Conservation (phyloP, 2,797 vertebrate species). For the Myripristis jacobus region DNA sequence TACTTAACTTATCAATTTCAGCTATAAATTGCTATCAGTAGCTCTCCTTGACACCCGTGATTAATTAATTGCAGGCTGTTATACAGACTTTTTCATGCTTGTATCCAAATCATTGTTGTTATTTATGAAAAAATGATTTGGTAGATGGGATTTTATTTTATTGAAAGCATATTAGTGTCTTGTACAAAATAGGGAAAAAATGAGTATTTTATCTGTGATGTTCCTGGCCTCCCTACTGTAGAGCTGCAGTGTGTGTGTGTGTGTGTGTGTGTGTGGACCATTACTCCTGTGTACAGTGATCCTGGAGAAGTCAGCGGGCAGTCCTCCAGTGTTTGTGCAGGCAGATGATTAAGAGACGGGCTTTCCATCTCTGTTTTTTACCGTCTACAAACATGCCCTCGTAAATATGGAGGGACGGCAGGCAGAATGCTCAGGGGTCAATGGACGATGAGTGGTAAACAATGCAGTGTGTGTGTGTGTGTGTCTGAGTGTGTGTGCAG, state of each 20-base stretch:
- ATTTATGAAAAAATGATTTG: conserved; percentile 7
- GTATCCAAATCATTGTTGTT: conserved; percentile 9
- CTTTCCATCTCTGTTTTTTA: conserved; percentile 19
- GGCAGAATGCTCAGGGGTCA: conserved; percentile 28
- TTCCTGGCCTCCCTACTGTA: not conserved
- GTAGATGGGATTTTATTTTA: not conserved
- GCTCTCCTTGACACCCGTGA: not conserved
- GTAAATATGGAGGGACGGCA: conserved; percentile 35
- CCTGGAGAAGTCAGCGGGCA: conserved; percentile 7
- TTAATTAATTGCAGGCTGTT: conserved; percentile 13
- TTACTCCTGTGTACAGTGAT: not conserved
- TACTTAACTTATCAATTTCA: conserved; percentile 11
- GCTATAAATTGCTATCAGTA: not conserved
- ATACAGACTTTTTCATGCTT: not conserved
- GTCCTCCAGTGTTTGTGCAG: conserved; percentile 24
- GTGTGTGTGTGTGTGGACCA: conserved; percentile 2
- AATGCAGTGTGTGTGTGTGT: conserved; percentile 23
- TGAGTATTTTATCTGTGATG: not conserved
- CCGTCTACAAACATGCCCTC: conserved; percentile 28
- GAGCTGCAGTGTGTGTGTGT: not conserved
- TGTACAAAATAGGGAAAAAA: not conserved
- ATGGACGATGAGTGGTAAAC: conserved; percentile 35
- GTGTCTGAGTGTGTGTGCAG: conserved; percentile 37
- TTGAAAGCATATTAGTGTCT: not conserved
- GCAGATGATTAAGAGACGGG: conserved; percentile 33